These are phyloP conservation scores for Bhutanitis thaidina DNA, from an alignment of 2,888 invertebrate species.

Conservation along the genomic window DNA sequence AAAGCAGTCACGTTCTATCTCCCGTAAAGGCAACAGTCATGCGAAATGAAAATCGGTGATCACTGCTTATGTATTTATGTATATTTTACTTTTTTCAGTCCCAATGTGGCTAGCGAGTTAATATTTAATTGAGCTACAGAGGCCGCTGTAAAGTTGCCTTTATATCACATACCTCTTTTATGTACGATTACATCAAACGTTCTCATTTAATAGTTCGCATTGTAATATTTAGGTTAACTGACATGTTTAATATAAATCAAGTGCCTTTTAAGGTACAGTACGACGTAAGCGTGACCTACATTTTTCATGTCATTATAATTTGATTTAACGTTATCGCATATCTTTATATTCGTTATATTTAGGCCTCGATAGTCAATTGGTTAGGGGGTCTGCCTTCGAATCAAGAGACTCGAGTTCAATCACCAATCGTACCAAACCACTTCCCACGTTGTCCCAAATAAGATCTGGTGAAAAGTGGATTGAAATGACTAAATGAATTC, in stretches of 20 bases:
- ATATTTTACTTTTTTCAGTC: too few species aligned
- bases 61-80: too few species aligned
- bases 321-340: neutral
- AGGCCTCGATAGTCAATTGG: too few species aligned
- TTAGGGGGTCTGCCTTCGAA: too few species aligned
- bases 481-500: too few species aligned
- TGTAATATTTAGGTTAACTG: constrained; percentile 5
- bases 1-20: too few species aligned
- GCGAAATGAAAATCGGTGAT: too few species aligned
- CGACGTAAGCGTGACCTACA: neutral
- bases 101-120: neutral
- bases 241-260: neutral
- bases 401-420: too few species aligned
- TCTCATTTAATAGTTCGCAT: neutral
- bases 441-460: too few species aligned
- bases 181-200: neutral
- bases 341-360: neutral
- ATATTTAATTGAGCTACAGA: neutral
- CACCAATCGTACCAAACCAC: too few species aligned
- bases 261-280: neutral
- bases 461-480: too few species aligned
- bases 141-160: neutral
- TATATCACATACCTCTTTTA: neutral
- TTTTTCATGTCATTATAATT: neutral
- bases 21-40: too few species aligned